Conservation (phyloP, 2,797 vertebrate species). For the Pseudopleuronectes americanus region DNA sequence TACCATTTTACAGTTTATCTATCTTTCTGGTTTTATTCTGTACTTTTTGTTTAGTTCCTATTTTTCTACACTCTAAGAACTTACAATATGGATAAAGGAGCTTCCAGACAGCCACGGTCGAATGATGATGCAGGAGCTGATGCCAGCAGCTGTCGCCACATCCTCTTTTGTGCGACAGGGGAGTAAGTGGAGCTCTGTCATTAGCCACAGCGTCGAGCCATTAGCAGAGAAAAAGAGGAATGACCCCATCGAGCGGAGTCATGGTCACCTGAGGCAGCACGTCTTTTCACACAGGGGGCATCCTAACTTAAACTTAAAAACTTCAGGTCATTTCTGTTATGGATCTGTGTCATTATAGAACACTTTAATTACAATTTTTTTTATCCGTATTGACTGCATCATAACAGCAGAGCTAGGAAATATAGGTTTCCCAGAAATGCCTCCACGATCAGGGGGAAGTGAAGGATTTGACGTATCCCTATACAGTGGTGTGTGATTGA, state of each 20-base stretch:
- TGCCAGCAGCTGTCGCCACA: slow-evolving; percentile 4
- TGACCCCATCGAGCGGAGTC: not conserved
- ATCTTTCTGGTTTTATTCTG: too few species aligned
- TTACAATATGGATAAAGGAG: slow-evolving; percentile 1
- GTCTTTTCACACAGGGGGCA: not conserved
- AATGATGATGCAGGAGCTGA: not conserved
- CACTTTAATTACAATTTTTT: too few species aligned
- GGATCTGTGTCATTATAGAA: not conserved
- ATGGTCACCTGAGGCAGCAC: slow-evolving; percentile 17
- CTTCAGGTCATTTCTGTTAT: not conserved
- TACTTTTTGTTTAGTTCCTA: not conserved
- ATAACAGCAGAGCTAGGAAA: too few species aligned
- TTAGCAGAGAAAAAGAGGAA: slow-evolving; percentile 9
- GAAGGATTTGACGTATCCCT: too few species aligned
- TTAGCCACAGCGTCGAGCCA: not conserved
- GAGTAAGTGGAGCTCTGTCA: not conserved
- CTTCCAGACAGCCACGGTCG: slow-evolving; percentile 1
- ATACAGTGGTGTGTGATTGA: too few species aligned
- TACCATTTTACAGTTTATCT: too few species aligned
- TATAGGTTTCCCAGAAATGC: too few species aligned
- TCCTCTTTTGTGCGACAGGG: slow-evolving; percentile 3
- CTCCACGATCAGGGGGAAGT: too few species aligned
- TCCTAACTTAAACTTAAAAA: not conserved
- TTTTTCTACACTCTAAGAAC: not conserved
- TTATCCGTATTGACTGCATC: too few species aligned